A percentile compares a stretch with the other conserved stretches of the same genome.
Conservation (phyloP, 2,113 vertebrate genomes). For the Clarias batrachus region DNA sequence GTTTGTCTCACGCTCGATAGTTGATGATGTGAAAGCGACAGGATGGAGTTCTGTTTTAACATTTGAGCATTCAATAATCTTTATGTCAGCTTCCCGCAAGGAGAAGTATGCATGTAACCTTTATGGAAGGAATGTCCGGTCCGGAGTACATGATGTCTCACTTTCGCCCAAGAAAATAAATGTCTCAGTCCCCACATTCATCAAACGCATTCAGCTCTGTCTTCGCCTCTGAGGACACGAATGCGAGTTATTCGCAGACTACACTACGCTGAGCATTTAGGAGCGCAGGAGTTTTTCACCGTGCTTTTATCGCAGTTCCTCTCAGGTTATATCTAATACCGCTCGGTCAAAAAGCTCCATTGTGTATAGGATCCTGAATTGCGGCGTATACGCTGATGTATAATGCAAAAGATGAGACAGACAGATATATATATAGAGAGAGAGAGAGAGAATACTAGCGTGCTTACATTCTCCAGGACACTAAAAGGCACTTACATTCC, state of each 20-base stretch:
- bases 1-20: background rate
- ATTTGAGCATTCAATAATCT: background rate
- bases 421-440: background rate
- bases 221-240: background rate
- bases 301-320: background rate
- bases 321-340: background rate
- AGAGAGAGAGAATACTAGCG: background rate
- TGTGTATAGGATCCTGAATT: background rate
- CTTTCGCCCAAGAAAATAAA: background rate
- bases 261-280: background rate
- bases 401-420: background rate
- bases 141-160: background rate
- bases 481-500: background rate
- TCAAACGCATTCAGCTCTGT: background rate
- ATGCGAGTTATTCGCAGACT: background rate
- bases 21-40: background rate
- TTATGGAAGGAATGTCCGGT: background rate
- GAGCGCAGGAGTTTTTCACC: background rate
- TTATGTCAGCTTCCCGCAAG: background rate
- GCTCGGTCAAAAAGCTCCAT: background rate
- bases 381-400: background rate
- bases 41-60: background rate
- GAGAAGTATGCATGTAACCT: background rate
- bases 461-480: conserved; percentile 25
- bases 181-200: background rate